Base-by-base conservation (phyloP, 2,888 invertebrate species). In the Quadroppia sp. region DNA sequence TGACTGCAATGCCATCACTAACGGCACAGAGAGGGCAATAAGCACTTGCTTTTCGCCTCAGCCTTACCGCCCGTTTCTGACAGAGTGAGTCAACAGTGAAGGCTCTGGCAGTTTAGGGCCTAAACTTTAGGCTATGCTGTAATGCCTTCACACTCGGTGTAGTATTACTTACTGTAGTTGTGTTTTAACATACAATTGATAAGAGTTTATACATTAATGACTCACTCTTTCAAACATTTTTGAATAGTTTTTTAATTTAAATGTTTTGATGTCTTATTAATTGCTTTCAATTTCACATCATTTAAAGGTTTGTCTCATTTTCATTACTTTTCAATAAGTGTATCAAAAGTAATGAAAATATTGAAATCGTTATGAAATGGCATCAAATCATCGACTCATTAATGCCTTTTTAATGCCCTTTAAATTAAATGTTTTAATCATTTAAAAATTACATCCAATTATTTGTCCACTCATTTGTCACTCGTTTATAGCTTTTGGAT, bases 301-400 rank as follows among this genome's bases (percentile, higher is more conserved):
- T n/a, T 20, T 25, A 53, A 53, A 53, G 53, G 53, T 53, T 53
- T 53, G 53, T 53, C 53, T 25, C 4, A 2, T 53, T 53, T 53
- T 25, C 6, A 23, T 4, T 53, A 53, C 2, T 53, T 53, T 25
- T 13, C 6, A 13, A 50, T 53, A 25, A 15, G 45, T 15, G 11
- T 13, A 13, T 15, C 45, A 36, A 7, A 36, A 7, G 6, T 17
- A 45, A 45, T 45, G 45, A 7, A 45, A 45, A 45, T 15, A 45
- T 36, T 45, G 11, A 45, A 45, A 32, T 61, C 17, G 61, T 20
- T 61, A 61, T 61, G 32, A 61, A 61, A 61, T 61, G 61, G 61
- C 61, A 25, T 28, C 61, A 61, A 11, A 61, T 61, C 20, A 13
- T 61, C 61, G 61, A 61, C 17, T 1, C 23, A 50, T 3, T 20